Evolutionary conservation across 2,797 vertebrate genomes (phyloP), one percentile per base, ranked within the genome.

Genomic region (Neosilurus mollespiculum): DNA sequence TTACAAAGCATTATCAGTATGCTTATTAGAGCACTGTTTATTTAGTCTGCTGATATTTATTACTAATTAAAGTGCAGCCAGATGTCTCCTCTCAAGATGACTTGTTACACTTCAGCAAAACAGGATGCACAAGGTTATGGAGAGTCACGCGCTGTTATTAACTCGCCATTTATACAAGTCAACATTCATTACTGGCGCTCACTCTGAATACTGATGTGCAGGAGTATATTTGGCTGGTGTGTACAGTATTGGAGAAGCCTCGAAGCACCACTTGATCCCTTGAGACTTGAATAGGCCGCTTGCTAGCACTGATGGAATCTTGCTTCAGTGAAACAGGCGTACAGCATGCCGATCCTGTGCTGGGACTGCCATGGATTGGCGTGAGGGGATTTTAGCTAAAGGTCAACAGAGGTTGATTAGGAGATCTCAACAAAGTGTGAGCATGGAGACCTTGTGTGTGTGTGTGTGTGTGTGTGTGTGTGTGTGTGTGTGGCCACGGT

Each of bases 11-110:
- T 75, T 34, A 75, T 59, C 53, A 61, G 62, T n/a, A 34, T 61
- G 56, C 66, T 24, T 62, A 61, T 75, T 56, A 79, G 43, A 65
- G 78, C 73, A 30, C 58, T 88, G 85, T 82, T 82, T 85, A 86
- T 88, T 86, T 62, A 86, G 71, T 65, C 67, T 51, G 34, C 72
- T 15, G 85, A 86, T 88, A 85, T 86, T 81, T 83, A 83, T 85
- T 81, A 53, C 83, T 88, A 88, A 88, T 88, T 88, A 88, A 86
- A 88, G 76, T 49, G n/a, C 43, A 86, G 81, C 78, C 76, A 76
- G 84, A 81, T 86, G 81, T 71, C 83, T 88, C 54, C 56, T 85
- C 83, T 86, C 62, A 3, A 73, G 66, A 86, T 81, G 83, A 79
- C 81, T 83, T 72, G 72, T 80, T 80, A 80, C 78, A 80, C 64